A percentile compares a stretch with the other conserved stretches of the same genome.
phyloP scores from a whole-genome alignment of 2,113 vertebrate genomes.

The Podarcis cretensis region DNA sequence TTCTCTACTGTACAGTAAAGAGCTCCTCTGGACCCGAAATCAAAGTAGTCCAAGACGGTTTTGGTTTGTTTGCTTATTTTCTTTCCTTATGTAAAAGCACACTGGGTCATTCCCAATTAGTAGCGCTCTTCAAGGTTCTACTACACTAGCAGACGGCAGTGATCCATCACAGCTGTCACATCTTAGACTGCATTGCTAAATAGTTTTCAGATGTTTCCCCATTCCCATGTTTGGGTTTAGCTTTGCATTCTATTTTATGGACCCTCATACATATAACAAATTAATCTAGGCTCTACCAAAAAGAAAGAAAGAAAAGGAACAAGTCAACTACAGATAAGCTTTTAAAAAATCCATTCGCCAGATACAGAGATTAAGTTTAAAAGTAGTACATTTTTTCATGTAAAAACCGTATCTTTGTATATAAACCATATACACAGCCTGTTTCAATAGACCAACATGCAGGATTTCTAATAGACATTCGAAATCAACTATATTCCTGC shows the following conservation, averaged over 20 bases:
- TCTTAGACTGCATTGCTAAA: conserved; percentile 39
- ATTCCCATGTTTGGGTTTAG: conserved; percentile 45
- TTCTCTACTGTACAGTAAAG: conserved; percentile 17
- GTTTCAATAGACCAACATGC: not conserved
- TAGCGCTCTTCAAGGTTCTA: not conserved
- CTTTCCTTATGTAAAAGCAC: conserved; percentile 18
- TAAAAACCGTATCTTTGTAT: conserved; percentile 8
- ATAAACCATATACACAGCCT: not conserved
- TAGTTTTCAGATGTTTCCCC: conserved; percentile 52
- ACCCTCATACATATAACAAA: conserved; percentile 59
- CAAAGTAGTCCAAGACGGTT: not conserved
- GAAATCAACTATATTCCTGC: conserved; percentile 39
- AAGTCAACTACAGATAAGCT: conserved; percentile 9
- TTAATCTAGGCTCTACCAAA: conserved; percentile 28
- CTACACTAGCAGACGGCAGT: conserved; percentile 23
- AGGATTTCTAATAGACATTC: conserved; percentile 44
- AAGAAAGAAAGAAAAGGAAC: not conserved
- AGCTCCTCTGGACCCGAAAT: not conserved
- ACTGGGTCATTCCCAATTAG: not conserved
- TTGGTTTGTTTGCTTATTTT: conserved; percentile 37
- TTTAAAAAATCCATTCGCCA: conserved; percentile 24
- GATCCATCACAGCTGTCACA: conserved; percentile 43
- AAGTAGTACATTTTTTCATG: conserved; percentile 1
- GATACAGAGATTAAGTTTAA: not conserved
- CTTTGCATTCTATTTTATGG: conserved; percentile 51